Evolutionary conservation across 1,140 invertebrate genomes (phyloP).

Genomic region (Nephotettix cincticeps): DNA sequence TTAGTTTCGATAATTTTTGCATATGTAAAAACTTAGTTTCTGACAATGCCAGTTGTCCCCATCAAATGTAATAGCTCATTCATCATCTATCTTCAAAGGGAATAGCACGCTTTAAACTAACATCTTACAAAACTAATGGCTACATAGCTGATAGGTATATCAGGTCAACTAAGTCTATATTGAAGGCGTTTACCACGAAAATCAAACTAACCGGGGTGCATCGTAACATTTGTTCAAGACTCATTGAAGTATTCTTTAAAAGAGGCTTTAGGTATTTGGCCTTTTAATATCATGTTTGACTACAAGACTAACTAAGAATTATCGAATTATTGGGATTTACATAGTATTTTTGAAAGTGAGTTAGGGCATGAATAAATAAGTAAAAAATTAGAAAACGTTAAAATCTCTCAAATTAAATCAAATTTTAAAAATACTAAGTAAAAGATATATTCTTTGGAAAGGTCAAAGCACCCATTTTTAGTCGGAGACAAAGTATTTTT

Average conservation of each 20-base stretch:
- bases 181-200: neutral
- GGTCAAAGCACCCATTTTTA: neutral
- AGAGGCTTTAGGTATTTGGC: neutral
- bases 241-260: neutral
- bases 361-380: neutral
- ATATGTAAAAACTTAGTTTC: neutral
- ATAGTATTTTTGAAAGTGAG: neutral
- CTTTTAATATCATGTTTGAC: neutral
- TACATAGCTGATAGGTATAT: neutral
- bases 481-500: neutral
- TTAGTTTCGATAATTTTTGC: neutral
- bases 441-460: neutral
- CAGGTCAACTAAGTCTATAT: neutral
- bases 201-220: neutral
- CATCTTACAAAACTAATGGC: slow-evolving; percentile 4
- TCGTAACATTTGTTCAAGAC: neutral
- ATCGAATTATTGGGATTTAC: neutral
- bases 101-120: neutral
- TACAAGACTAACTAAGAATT: neutral
- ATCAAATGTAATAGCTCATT: neutral
- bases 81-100: neutral
- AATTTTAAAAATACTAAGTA: neutral
- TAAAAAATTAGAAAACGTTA: neutral
- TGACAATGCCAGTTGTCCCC: neutral
- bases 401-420: neutral